phyloP scores from a whole-genome alignment of 64 coral and sea anemone species.

The Dendrophyllia cribrosa region DNA sequence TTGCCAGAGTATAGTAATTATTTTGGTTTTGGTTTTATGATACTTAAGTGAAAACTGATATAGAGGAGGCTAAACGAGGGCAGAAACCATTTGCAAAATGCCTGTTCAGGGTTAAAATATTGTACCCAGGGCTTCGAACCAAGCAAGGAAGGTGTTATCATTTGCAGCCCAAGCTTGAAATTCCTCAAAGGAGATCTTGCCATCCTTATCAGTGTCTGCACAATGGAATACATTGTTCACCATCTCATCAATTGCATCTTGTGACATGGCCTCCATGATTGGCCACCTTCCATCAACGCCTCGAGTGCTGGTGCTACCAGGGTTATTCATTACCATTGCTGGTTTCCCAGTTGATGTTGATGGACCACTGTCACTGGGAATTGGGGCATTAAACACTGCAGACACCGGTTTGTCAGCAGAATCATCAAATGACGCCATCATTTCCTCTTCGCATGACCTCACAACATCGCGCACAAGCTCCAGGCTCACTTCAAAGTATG shows the following conservation, averaged over 20 bases:
- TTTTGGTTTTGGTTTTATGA: too few relatives aligned
- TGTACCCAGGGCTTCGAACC: constrained; percentile 99
- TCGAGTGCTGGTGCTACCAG: constrained; percentile 57
- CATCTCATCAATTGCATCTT: constrained; percentile 99
- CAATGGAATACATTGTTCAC: constrained; percentile 94
- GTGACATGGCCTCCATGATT: constrained; percentile 99
- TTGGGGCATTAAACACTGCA: constrained; percentile 96
- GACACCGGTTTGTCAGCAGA: constrained; percentile 94
- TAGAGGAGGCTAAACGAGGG: too few relatives aligned
- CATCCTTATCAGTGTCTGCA: constrained; percentile 90
- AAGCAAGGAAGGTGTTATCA: constrained; percentile 95
- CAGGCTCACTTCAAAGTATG: constrained; percentile 97
- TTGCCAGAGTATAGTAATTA: too few relatives aligned
- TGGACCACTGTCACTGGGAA: constrained; percentile 64
- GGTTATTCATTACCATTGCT: constrained; percentile 41
- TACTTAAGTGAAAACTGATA: too few relatives aligned
- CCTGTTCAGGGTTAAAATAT: constrained; percentile 66
- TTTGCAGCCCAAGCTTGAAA: constrained; percentile 92
- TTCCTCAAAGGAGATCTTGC: constrained; percentile 97
- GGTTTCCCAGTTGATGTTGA: constrained; percentile 74
- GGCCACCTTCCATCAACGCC: constrained; percentile 82
- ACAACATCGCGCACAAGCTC: constrained; percentile 97
- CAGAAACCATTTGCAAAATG: background rate
- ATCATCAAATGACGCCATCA: constrained; percentile 99
- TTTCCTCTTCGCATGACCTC: constrained; percentile 96